phyloP scores from a whole-genome alignment of 2,888 invertebrate species.

The Heliconius ethilla region DNA sequence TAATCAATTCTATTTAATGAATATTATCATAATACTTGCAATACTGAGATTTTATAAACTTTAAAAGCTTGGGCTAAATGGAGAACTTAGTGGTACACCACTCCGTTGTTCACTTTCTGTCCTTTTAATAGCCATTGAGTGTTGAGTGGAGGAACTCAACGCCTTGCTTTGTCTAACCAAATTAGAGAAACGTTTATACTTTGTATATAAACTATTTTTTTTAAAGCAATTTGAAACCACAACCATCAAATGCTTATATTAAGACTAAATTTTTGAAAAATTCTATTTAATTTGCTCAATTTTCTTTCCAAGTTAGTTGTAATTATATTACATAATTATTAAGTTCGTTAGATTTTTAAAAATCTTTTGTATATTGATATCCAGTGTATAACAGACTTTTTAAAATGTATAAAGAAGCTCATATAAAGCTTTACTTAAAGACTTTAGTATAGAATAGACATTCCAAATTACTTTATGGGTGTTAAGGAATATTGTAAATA shows the following conservation, averaged over 20 bases:
- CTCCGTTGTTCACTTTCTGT: not conserved
- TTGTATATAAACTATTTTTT: not conserved
- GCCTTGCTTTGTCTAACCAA: not conserved
- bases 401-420: slow-evolving; percentile 42
- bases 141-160: not conserved
- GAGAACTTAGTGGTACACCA: not conserved
- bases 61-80: not conserved
- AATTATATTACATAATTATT: not conserved
- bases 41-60: slow-evolving; percentile 5
- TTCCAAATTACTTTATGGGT: slow-evolving; percentile 56
- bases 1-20: not conserved
- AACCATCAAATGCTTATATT: not conserved
- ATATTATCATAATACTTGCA: not conserved
- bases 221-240: not conserved
- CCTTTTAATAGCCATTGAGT: not conserved
- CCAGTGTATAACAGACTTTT: slow-evolving; percentile 35
- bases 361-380: not conserved
- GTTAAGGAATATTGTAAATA: slow-evolving; percentile 59
- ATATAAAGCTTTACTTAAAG: slow-evolving; percentile 48
- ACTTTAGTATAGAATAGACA: slow-evolving; percentile 47
- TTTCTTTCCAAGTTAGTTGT: not conserved
- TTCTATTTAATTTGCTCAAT: not conserved
- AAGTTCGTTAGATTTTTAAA: not conserved
- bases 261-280: not conserved
- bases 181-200: not conserved